phyloP scores from a whole-genome alignment of 1,140 invertebrate genomes.

The Paraescarpia echinospica region DNA sequence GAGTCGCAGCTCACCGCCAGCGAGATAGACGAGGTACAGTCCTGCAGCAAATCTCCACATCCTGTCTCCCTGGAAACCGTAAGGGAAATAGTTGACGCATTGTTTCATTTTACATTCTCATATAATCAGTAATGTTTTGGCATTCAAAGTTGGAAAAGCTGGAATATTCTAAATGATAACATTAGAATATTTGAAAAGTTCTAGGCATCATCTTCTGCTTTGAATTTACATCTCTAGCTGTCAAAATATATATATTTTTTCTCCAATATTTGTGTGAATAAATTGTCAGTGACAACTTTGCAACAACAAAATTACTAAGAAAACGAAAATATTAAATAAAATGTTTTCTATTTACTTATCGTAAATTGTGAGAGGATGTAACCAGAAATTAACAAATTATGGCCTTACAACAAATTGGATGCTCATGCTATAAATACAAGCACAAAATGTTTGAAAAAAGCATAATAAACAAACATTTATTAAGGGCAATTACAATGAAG shows the following conservation, averaged over 20 bases:
- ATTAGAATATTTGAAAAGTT: background rate
- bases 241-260: too few species aligned
- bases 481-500: background rate
- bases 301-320: background rate
- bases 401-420: background rate
- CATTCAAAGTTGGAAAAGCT: background rate
- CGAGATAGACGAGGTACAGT: slow-evolving; percentile 60
- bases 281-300: too few species aligned
- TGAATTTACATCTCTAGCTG: background rate
- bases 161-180: background rate
- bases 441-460: background rate
- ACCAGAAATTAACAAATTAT: too few species aligned
- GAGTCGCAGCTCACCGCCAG: slow-evolving; percentile 50
- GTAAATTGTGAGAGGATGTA: too few species aligned
- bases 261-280: background rate
- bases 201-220: background rate
- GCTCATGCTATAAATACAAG: background rate
- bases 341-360: too few species aligned
- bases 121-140: background rate
- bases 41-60: slow-evolving; percentile 66
- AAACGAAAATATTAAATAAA: background rate
- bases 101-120: background rate
- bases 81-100: background rate
- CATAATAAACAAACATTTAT: background rate
- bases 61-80: background rate